phyloP scores from a whole-genome alignment of 2,888 invertebrate genomes.

The Hofmannophila pseudospretella region DNA sequence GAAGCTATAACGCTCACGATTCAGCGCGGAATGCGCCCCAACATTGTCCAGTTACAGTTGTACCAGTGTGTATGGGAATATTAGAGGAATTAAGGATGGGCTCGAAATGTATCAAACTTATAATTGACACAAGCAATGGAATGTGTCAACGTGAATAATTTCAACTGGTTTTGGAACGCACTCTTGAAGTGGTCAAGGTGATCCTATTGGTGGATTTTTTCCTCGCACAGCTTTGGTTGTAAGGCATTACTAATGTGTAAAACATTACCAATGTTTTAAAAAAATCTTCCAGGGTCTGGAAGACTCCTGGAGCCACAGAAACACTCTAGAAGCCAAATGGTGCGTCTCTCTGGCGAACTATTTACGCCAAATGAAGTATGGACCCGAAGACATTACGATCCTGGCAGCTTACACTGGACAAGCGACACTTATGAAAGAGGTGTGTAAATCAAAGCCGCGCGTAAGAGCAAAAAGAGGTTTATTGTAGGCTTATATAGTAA shows the following conservation, averaged over 20 bases:
- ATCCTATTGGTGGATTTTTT: no score
- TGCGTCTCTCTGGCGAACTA: constrained; percentile 79
- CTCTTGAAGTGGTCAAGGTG: no score
- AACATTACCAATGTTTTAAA: no score
- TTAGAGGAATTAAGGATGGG: constrained; percentile 79
- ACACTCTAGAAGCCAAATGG: constrained; percentile 81
- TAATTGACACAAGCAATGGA: no score
- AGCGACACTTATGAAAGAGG: constrained; percentile 75
- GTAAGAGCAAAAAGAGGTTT: no score
- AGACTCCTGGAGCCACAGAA: constrained; percentile 79
- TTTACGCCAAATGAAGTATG: constrained; percentile 79
- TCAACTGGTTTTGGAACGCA: no score
- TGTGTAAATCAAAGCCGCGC: no score
- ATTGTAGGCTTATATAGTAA: no score
- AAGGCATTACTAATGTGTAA: no score
- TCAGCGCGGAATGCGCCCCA: constrained; percentile 87
- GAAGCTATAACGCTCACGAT: constrained; percentile 76
- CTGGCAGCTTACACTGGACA: constrained; percentile 86
- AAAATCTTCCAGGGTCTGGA: constrained; percentile 64
- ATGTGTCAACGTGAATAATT: no score
- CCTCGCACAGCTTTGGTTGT: no score
- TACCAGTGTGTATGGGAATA: constrained; percentile 74
- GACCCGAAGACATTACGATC: constrained; percentile 81
- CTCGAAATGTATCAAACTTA: no score
- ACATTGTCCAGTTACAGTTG: constrained; percentile 72